A percentile compares a stretch with the other conserved stretches of the same genome.
Evolutionary conservation across 2,797 vertebrate species (phyloP).

Genomic region (Sus cebifrons): DNA sequence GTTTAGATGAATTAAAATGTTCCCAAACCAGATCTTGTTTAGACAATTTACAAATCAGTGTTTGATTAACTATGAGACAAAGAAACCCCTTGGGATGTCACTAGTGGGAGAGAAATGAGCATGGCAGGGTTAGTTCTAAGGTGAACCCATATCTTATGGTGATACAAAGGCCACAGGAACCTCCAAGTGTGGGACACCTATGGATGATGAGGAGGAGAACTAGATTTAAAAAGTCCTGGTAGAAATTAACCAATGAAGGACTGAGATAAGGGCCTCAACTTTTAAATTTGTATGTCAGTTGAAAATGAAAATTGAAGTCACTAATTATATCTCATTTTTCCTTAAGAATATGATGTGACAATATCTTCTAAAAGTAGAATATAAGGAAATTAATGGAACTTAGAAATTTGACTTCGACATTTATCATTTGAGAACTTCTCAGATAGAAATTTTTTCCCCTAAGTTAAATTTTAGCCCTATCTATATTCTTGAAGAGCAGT

Average conservation of each 20-base stretch:
- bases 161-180: background rate
- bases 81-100: background rate
- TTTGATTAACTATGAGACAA: background rate
- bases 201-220: background rate
- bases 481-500: background rate
- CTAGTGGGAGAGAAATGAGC: background rate
- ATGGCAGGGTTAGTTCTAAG: background rate
- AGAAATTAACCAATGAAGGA: background rate
- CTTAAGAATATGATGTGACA: background rate
- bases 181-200: background rate
- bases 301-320: slow-evolving; percentile 53
- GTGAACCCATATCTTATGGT: background rate
- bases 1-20: background rate
- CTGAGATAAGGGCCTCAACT: background rate
- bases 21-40: background rate
- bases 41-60: background rate
- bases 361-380: slow-evolving; percentile 52
- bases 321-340: slow-evolving; percentile 21
- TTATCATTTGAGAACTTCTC: background rate
- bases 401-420: slow-evolving; percentile 13
- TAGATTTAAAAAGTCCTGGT: background rate
- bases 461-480: background rate
- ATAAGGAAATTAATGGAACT: background rate
- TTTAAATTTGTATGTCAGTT: slow-evolving; percentile 18
- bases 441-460: background rate